A percentile compares a stretch with the other conserved stretches of the same genome.
Evolutionary conservation across 2,113 vertebrate species (phyloP).

Genomic region (Python bivittatus): DNA sequence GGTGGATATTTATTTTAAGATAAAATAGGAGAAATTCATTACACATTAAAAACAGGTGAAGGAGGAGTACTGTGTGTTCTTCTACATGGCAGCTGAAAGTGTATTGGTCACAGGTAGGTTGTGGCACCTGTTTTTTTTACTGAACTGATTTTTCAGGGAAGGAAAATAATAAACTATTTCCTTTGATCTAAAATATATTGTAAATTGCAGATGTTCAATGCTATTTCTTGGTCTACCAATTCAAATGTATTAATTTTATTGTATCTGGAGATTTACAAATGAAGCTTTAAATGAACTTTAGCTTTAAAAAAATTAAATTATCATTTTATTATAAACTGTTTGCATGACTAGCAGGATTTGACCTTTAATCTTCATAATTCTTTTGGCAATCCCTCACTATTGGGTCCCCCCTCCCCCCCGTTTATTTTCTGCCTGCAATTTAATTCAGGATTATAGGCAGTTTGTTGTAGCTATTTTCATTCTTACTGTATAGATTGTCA

Average conservation of each 20-base stretch:
- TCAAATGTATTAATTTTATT: not conserved
- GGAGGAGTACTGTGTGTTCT: not conserved
- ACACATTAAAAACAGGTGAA: not conserved
- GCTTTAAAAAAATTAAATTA: not conserved
- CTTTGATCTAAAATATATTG: slow-evolving; percentile 39
- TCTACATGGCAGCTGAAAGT: not conserved
- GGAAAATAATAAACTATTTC: not conserved
- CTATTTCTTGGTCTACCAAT: slow-evolving; percentile 30
- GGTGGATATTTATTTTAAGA: not conserved
- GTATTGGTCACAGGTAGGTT: not conserved
- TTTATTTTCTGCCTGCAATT: not conserved
- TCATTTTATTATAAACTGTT: slow-evolving; percentile 25
- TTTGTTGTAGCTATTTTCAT: slow-evolving; percentile 1
- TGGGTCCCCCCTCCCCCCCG: not conserved
- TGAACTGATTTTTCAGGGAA: not conserved
- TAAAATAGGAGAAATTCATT: not conserved
- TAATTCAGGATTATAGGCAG: not conserved
- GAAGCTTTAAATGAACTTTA: slow-evolving; percentile 7
- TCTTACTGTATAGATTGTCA: not conserved
- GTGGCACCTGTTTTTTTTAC: not conserved
- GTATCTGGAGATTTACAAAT: slow-evolving; percentile 44
- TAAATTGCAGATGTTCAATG: slow-evolving; percentile 19
- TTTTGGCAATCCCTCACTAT: not conserved
- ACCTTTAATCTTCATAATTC: slow-evolving; percentile 11
- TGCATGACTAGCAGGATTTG: not conserved